phyloP scores from a whole-genome alignment of 1,140 invertebrate genomes.

The Drosophila micromelanica region DNA sequence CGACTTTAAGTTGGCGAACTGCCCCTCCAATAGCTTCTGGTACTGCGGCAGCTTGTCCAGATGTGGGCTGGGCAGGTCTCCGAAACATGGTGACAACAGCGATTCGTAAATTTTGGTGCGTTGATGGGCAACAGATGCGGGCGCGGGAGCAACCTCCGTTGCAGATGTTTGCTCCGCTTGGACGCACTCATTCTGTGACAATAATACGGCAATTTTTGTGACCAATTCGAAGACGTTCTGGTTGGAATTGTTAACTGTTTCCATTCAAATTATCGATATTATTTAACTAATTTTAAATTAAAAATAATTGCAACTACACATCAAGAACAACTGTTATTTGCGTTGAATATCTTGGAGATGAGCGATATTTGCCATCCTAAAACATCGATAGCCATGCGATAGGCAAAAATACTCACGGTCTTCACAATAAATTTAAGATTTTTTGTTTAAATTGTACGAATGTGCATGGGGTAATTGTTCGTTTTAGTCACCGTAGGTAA shows the following conservation, averaged over 20 bases:
- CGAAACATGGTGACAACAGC: conserved; percentile 7
- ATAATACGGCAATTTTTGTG: conserved; percentile 41
- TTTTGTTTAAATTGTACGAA: too few species aligned
- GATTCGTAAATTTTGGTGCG: conserved; percentile 54
- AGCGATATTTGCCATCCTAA: background rate
- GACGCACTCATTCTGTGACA: conserved; percentile 20
- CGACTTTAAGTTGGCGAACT: conserved; percentile 1
- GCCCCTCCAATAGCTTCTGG: conserved; percentile 3
- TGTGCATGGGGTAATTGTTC: too few species aligned
- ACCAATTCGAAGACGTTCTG: conserved; percentile 37
- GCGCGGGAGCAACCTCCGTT: background rate
- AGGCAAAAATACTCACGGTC: background rate
- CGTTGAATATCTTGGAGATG: conserved; percentile 16
- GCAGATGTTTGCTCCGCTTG: conserved; percentile 36
- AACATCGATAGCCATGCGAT: background rate
- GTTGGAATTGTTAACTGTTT: conserved; percentile 14
- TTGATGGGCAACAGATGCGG: conserved; percentile 22
- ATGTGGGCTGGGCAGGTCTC: background rate
- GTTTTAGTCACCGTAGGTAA: too few species aligned
- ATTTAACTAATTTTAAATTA: conserved; percentile 11
- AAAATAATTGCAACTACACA: conserved; percentile 1
- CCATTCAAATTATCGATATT: conserved; percentile 36
- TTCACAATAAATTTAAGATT: background rate
- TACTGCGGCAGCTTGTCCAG: conserved; percentile 1
- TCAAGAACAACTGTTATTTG: background rate